phyloP scores from a whole-genome alignment of 2,113 vertebrate genomes.

The Actenoides hombroni region DNA sequence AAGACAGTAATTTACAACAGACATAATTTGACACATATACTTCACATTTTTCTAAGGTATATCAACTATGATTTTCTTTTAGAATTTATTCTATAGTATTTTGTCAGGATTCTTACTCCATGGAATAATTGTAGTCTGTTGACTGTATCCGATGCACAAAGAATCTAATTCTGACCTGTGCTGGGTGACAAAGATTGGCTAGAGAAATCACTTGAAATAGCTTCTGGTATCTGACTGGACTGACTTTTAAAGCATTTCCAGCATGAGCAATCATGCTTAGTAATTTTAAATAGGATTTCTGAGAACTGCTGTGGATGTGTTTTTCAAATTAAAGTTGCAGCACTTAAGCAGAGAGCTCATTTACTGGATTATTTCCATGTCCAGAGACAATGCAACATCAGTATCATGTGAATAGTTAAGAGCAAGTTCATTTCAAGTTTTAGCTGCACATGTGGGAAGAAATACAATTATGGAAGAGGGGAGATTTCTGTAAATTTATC shows the following conservation, averaged over 20 bases:
- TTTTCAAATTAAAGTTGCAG: slow-evolving; percentile 38
- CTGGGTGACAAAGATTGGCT: not conserved
- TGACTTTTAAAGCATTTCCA: slow-evolving; percentile 25
- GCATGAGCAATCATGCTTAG: slow-evolving; percentile 9
- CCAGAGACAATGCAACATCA: not conserved
- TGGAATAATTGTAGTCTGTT: not conserved
- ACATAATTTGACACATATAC: not conserved
- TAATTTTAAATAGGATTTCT: slow-evolving; percentile 36
- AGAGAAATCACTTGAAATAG: not conserved
- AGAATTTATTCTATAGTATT: not conserved
- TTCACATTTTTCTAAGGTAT: not conserved
- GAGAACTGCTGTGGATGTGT: not conserved
- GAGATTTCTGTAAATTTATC: not conserved
- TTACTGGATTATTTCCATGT: slow-evolving; percentile 21
- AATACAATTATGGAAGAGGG: not conserved
- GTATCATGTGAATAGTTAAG: not conserved
- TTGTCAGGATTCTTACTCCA: not conserved
- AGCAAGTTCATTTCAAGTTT: not conserved
- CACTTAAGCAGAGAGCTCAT: not conserved
- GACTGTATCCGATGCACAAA: not conserved
- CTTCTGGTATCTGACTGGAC: not conserved
- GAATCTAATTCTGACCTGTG: not conserved
- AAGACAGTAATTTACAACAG: not conserved
- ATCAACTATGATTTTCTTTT: not conserved
- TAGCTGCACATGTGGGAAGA: not conserved